Percentiles rank a stretch among this genome's conserved stretches.
These are phyloP conservation scores for Oceanodroma tethys DNA, from an alignment of 2,113 vertebrate species.

Conservation along the genomic window DNA sequence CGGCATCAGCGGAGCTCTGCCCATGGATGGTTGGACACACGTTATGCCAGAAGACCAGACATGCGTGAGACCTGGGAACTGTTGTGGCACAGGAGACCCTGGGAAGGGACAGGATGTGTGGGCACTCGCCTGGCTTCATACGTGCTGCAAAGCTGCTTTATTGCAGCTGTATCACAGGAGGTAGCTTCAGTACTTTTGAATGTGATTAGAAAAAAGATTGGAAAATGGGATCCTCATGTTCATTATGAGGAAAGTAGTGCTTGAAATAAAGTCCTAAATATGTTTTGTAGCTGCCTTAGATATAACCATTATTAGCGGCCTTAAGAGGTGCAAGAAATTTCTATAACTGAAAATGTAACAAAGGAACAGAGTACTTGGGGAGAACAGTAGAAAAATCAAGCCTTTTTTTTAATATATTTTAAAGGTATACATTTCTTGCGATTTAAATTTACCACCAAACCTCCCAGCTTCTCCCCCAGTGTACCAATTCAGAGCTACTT, in stretches of 20 bases:
- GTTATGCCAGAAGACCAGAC: rapidly evolving
- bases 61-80: rapidly evolving
- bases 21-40: rapidly evolving
- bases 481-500: slow-evolving; percentile 61
- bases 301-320: slow-evolving; percentile 70
- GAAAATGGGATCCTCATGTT: slow-evolving; percentile 69
- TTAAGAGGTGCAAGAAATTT: slow-evolving; percentile 72
- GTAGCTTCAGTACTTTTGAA: slow-evolving; percentile 19
- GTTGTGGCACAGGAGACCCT: rapidly evolving
- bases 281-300: slow-evolving; percentile 70
- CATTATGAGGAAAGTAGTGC: slow-evolving; percentile 66
- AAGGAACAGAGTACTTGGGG: slow-evolving; percentile 63
- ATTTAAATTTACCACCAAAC: slow-evolving; percentile 71
- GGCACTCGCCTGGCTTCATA: not conserved
- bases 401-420: slow-evolving; percentile 5
- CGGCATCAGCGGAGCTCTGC: not conserved
- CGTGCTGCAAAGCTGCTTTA: not conserved
- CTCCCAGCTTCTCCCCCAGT: slow-evolving; percentile 59
- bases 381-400: slow-evolving; percentile 70
- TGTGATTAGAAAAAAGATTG: slow-evolving; percentile 59
- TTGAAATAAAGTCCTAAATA: slow-evolving; percentile 72
- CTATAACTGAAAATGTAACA: slow-evolving; percentile 63
- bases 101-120: not conserved
- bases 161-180: not conserved
- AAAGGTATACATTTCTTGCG: slow-evolving; percentile 64